phyloP scores from a whole-genome alignment of 2,888 invertebrate species.

The Chrysina gloriosa region DNA sequence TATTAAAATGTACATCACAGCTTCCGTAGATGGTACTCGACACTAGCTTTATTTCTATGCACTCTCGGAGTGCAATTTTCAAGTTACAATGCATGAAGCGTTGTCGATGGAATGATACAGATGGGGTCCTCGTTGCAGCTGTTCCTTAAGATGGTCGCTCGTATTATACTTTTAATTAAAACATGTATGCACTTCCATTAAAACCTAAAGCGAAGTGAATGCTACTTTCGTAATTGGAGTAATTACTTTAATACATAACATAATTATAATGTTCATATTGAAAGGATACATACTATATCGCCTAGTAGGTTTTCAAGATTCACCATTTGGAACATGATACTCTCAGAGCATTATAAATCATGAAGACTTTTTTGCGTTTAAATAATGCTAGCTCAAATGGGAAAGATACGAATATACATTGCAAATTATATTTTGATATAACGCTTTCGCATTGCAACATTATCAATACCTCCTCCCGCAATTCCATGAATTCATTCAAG shows the following conservation, averaged over 20 bases:
- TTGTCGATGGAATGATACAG: constrained; percentile 13
- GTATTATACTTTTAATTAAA: constrained; percentile 5
- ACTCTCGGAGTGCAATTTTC: constrained; percentile 6
- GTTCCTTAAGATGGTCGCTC: not conserved
- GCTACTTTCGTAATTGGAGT: not conserved
- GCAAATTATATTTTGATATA: no score
- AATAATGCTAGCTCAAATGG: no score
- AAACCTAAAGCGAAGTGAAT: not conserved
- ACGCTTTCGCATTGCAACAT: no score
- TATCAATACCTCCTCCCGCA: no score
- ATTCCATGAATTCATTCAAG: no score
- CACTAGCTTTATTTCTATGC: constrained; percentile 12
- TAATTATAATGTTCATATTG: no score
- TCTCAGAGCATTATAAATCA: no score
- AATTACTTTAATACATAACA: not conserved
- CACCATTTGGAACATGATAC: no score
- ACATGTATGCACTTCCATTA: not conserved
- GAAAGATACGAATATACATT: no score
- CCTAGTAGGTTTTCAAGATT: no score
- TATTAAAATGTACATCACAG: constrained; percentile 36
- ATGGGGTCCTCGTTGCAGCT: constrained; percentile 7
- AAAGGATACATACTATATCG: no score
- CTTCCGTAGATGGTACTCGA: constrained; percentile 11
- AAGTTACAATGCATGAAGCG: constrained; percentile 16
- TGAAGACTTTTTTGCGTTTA: no score